Evolutionary conservation across 2,797 vertebrate genomes (phyloP), one percentile per base, ranked within the genome.

Genomic region (Chelon labrosus): DNA sequence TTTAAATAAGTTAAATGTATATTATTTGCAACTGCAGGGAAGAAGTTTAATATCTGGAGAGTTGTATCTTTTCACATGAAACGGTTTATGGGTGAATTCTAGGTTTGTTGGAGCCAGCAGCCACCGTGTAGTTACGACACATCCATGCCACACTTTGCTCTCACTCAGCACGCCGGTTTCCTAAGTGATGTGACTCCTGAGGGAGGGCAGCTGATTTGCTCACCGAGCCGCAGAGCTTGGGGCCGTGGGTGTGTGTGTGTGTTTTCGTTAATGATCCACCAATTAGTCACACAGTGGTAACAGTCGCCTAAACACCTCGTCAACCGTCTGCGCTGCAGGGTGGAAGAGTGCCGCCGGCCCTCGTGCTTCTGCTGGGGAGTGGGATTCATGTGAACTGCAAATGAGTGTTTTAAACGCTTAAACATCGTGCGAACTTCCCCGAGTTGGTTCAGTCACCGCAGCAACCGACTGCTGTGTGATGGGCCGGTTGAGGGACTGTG

Each of bases 241-340:
- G 80, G 79, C 70, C 31, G 25, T 41, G 59, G 63, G 59, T 70
- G 59, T 54, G 54, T 63, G 60, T 52, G 59, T 84, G 80, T 92
- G 88, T 93, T 91, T 90, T 91, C 63, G 64, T 82, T 93, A 92
- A 93, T 92, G 91, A 93, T 84, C 83, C 73, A 76, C 84, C 83
- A 92, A 93, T 94, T 93, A 93, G 91, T 82, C 76, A 86, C 84
- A 88, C 83, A 77, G 46, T 47, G 85, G 83, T 75, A 92, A 93
- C 90, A 92, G 74, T 90, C 50, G n/a, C 73, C 89, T 90, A 92
- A 93, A 86, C 85, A 88, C 73, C 75, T 54, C 42, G 11, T 86
- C 83, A 73, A 51, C 68, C 73, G 79, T 80, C 83, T 75, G 72
- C 19, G 13, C 71, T 38, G 71, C 55, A 8, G 56, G 38, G 51